Evolutionary conservation across 2,113 vertebrate genomes (phyloP).

Genomic region (Sapajus apella): DNA sequence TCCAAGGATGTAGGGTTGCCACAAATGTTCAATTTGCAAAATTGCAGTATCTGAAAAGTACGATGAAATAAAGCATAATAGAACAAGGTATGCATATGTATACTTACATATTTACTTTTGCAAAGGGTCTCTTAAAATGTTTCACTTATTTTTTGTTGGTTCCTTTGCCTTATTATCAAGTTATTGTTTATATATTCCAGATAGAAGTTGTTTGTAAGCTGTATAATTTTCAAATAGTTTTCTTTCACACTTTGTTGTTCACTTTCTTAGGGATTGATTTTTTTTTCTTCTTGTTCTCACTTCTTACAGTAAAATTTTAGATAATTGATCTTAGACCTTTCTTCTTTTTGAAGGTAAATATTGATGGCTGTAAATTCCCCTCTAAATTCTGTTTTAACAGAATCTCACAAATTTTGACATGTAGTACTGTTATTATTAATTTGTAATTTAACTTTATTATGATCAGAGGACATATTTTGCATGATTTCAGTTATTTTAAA

Average conservation of each 20-base stretch:
- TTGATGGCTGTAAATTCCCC: not conserved
- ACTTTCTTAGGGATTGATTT: not conserved
- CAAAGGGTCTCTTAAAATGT: not conserved
- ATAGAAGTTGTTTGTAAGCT: not conserved
- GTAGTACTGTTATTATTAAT: not conserved
- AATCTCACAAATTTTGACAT: not conserved
- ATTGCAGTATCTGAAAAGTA: not conserved
- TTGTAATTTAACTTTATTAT: not conserved
- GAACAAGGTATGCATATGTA: not conserved
- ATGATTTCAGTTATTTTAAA: not conserved
- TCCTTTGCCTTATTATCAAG: not conserved
- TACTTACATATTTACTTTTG: no score
- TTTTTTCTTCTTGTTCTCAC: not conserved
- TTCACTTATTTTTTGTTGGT: not conserved
- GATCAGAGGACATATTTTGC: not conserved
- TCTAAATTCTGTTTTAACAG: not conserved
- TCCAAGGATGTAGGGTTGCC: not conserved
- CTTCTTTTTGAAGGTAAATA: not conserved
- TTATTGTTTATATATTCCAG: not conserved
- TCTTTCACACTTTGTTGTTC: not conserved
- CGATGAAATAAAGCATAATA: not conserved
- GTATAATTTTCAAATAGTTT: not conserved
- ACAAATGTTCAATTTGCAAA: not conserved
- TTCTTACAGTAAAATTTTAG: not conserved
- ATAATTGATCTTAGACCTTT: not conserved